Evolutionary conservation across 2,888 invertebrate genomes (phyloP).

Genomic region (Netelia virgata): DNA sequence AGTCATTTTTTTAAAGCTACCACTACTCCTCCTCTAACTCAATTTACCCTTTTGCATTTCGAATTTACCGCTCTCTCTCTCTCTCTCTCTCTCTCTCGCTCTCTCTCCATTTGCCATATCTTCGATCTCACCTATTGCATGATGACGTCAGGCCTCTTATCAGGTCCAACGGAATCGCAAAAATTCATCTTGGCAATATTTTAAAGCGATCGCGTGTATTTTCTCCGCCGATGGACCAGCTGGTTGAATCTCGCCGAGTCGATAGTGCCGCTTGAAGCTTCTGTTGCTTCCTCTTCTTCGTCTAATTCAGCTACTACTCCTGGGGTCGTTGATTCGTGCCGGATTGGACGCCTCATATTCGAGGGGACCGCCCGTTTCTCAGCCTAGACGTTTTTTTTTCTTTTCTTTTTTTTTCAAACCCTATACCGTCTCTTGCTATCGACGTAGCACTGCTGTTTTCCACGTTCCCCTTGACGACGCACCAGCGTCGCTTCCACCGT

Average conservation of each 20-base stretch:
- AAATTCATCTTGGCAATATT: slow-evolving; percentile 29
- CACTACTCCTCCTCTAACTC: too few species aligned
- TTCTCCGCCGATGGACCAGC: slow-evolving; percentile 42
- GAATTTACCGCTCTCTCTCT: too few species aligned
- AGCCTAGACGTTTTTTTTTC: slow-evolving; percentile 33
- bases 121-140: slow-evolving; percentile 38
- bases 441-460: slow-evolving; percentile 36
- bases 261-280: slow-evolving; percentile 33
- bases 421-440: slow-evolving; percentile 46
- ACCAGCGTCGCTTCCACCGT: slow-evolving; percentile 17
- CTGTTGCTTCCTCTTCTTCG: slow-evolving; percentile 2
- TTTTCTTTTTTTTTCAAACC: background rate
- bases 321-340: slow-evolving; percentile 63
- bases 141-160: slow-evolving; percentile 2
- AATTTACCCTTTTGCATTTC: too few species aligned
- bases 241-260: slow-evolving; percentile 44
- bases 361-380: slow-evolving; percentile 39
- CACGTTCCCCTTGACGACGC: slow-evolving; percentile 54
- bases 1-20: too few species aligned
- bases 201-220: slow-evolving; percentile 6
- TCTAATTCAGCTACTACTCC: slow-evolving; percentile 23
- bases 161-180: background rate
- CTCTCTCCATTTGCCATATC: background rate
- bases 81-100: background rate
- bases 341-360: slow-evolving; percentile 62